Evolutionary conservation across 2,888 invertebrate species (phyloP).

Genomic region (Coleophora flavipennella): DNA sequence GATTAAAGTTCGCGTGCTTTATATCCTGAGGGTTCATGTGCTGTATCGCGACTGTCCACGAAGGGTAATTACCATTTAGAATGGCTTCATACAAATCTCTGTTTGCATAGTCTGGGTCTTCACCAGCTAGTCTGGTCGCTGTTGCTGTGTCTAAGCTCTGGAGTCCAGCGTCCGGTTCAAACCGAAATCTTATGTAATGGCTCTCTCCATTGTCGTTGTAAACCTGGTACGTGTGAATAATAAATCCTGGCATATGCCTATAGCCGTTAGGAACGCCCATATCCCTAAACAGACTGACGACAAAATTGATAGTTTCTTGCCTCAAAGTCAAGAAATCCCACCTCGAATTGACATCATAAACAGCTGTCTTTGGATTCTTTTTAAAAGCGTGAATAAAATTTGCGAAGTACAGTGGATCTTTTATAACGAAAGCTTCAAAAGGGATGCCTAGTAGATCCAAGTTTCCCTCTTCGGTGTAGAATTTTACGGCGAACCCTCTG

Average conservation of each 20-base stretch:
- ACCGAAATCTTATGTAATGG: slow-evolving; percentile 89
- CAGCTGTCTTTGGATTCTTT: slow-evolving; percentile 87
- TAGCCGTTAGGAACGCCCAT: slow-evolving; percentile 92
- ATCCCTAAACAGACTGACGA: slow-evolving; percentile 86
- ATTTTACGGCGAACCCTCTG: slow-evolving; percentile 91
- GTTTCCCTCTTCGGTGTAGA: slow-evolving; percentile 90
- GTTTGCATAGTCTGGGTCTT: slow-evolving; percentile 90
- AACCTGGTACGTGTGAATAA: slow-evolving; percentile 90
- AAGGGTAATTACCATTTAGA: slow-evolving; percentile 76
- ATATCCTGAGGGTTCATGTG: slow-evolving; percentile 83
- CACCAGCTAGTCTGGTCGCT: slow-evolving; percentile 76
- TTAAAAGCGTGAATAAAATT: slow-evolving; percentile 95
- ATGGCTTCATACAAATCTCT: slow-evolving; percentile 91
- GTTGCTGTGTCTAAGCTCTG: slow-evolving; percentile 78
- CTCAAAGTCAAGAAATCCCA: slow-evolving; percentile 92
- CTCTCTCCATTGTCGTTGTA: slow-evolving; percentile 79
- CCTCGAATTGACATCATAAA: slow-evolving; percentile 89
- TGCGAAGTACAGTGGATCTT: slow-evolving; percentile 89
- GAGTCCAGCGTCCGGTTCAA: slow-evolving; percentile 89
- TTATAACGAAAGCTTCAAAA: slow-evolving; percentile 89
- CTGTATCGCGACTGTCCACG: slow-evolving; percentile 85
- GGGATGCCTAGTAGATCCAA: slow-evolving; percentile 93
- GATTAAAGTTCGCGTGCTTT: slow-evolving; percentile 82
- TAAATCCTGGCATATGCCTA: slow-evolving; percentile 93
- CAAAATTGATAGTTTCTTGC: slow-evolving; percentile 89